A percentile compares a stretch with the other conserved stretches of the same genome.
Evolutionary conservation across 2,797 vertebrate genomes (phyloP).

Genomic region (Diceros bicornis): DNA sequence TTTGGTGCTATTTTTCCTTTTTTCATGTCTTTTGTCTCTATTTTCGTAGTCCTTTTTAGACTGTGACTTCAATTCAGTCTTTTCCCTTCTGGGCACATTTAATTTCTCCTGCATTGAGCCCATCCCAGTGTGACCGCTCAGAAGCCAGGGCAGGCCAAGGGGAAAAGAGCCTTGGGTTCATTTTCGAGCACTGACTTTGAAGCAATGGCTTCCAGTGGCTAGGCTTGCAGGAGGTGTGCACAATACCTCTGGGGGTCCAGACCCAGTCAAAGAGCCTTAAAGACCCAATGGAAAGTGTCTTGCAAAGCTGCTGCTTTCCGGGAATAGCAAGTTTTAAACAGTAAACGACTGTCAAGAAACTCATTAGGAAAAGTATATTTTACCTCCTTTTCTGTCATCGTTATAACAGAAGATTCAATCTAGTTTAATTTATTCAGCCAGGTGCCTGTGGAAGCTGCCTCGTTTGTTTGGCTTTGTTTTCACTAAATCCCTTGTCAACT

Average conservation of each 20-base stretch:
- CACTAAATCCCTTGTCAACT: slow-evolving; percentile 34
- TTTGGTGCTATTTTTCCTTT: neutral
- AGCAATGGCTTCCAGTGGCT: neutral
- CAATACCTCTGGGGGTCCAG: neutral
- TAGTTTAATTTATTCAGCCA: slow-evolving; percentile 68
- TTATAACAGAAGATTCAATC: slow-evolving; percentile 37
- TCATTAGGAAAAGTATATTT: slow-evolving; percentile 23
- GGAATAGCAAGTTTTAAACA: slow-evolving; percentile 45
- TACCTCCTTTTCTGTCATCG: slow-evolving; percentile 4
- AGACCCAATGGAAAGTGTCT: neutral
- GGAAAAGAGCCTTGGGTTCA: neutral
- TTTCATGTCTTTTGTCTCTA: neutral
- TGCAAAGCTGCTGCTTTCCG: neutral
- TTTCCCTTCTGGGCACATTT: neutral
- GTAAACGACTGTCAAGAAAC: slow-evolving; percentile 8
- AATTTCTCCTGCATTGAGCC: neutral
- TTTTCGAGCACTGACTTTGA: neutral
- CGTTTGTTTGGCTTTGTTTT: slow-evolving; percentile 70
- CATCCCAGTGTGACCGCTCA: neutral
- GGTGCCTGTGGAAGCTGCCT: slow-evolving; percentile 65
- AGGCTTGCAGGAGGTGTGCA: neutral
- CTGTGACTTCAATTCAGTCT: neutral
- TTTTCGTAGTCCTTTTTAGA: neutral
- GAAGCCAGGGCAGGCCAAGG: neutral
- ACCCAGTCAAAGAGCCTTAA: neutral